Percentiles rank a stretch among this genome's conserved stretches.
Evolutionary conservation across 2,888 invertebrate genomes (phyloP).

Genomic region (Lomographa bimaculata): DNA sequence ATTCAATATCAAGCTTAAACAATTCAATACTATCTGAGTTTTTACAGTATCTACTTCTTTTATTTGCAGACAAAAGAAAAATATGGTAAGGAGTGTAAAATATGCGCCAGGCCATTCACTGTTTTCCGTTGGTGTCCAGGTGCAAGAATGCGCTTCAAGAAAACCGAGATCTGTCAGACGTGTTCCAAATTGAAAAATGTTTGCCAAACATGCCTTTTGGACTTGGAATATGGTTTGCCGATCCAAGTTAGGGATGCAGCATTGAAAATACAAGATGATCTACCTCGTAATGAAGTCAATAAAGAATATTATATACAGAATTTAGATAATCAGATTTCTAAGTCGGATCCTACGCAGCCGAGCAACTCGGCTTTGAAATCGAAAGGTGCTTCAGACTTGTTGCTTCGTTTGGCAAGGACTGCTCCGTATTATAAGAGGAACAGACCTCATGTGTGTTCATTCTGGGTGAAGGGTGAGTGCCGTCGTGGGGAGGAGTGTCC

Average conservation of each 20-base stretch:
- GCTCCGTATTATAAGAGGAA: slow-evolving; percentile 98
- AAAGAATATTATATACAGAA: slow-evolving; percentile 97
- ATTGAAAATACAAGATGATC: slow-evolving; percentile 93
- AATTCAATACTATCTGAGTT: too few species aligned
- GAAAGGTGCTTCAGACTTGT: slow-evolving; percentile 90
- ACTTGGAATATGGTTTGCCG: slow-evolving; percentile 95
- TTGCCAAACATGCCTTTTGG: slow-evolving; percentile 97
- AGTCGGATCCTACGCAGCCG: slow-evolving; percentile 75
- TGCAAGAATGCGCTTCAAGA: slow-evolving; percentile 97
- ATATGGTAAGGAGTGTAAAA: slow-evolving; percentile 98
- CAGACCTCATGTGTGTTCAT: slow-evolving; percentile 97
- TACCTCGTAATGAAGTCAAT: slow-evolving; percentile 97
- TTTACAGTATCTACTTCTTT: too few species aligned
- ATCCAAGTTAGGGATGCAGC: slow-evolving; percentile 96
- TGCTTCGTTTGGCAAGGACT: slow-evolving; percentile 94
- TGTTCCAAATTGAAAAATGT: slow-evolving; percentile 97
- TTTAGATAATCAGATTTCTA: slow-evolving; percentile 89
- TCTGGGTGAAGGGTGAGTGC: slow-evolving; percentile 99
- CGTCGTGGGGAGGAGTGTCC: slow-evolving; percentile 98
- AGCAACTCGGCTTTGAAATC: slow-evolving; percentile 88
- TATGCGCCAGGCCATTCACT: slow-evolving; percentile 96
- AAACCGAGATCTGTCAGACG: slow-evolving; percentile 98
- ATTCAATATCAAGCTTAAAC: too few species aligned
- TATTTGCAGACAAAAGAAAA: slow-evolving; percentile 93
- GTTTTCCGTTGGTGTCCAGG: slow-evolving; percentile 99